These are phyloP conservation scores for Corythornis vintsioides DNA, from an alignment of 2,113 vertebrate genomes.

Conservation along the genomic window DNA sequence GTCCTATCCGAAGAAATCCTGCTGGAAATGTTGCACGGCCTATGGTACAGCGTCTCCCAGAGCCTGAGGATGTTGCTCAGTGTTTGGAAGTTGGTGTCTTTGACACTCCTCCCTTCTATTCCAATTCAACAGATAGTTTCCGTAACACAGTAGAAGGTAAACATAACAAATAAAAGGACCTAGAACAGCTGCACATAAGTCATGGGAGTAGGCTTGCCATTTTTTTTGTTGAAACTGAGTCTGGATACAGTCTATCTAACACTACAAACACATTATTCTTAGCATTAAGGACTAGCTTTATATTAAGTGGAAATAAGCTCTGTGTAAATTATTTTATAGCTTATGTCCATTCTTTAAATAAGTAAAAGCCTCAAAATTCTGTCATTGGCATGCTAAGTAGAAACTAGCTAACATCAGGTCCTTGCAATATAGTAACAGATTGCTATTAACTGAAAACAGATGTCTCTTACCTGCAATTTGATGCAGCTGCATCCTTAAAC, in stretches of 20 bases:
- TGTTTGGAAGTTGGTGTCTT: slow-evolving; percentile 90
- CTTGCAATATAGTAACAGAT: not conserved
- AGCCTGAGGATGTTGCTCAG: slow-evolving; percentile 86
- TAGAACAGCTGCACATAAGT: not conserved
- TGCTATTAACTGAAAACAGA: not conserved
- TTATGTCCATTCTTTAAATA: not conserved
- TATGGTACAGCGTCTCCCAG: slow-evolving; percentile 93
- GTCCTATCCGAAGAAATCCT: slow-evolving; percentile 91
- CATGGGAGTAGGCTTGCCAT: not conserved
- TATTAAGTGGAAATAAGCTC: not conserved
- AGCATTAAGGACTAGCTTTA: not conserved
- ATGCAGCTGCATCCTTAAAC: not conserved
- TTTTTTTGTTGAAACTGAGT: not conserved
- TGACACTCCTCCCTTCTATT: slow-evolving; percentile 95
- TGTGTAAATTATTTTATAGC: not conserved
- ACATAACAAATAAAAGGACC: not conserved
- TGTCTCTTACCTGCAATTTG: not conserved
- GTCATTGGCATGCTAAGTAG: not conserved
- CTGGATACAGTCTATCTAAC: not conserved
- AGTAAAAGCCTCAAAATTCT: not conserved
- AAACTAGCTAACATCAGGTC: not conserved
- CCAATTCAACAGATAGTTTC: slow-evolving; percentile 94
- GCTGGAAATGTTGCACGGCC: slow-evolving; percentile 92
- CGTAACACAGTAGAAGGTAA: slow-evolving; percentile 94
- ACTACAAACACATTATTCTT: not conserved